Evolutionary conservation across 2,113 vertebrate species (phyloP).

Genomic region (Ammodytes marinus): DNA sequence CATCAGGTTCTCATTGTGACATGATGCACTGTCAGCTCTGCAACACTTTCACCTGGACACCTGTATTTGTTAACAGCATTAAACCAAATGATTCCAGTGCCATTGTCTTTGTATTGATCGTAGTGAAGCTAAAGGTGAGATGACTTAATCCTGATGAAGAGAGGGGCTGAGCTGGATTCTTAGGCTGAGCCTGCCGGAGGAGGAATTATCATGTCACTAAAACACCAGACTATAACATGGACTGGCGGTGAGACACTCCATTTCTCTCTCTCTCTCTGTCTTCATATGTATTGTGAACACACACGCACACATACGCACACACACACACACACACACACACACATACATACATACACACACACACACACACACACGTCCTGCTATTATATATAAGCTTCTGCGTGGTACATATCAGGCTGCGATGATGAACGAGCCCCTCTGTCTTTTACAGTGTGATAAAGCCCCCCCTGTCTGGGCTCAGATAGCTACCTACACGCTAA

Average conservation of each 20-base stretch:
- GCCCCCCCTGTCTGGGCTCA: conserved; percentile 60
- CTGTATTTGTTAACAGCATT: conserved; percentile 25
- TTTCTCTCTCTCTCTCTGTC: background rate
- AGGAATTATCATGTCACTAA: conserved; percentile 79
- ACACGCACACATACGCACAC: conserved; percentile 27
- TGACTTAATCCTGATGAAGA: conserved; percentile 57
- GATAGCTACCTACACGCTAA: conserved; percentile 69
- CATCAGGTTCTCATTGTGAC: conserved; percentile 9
- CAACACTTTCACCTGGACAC: conserved; percentile 13
- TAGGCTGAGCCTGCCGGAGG: conserved; percentile 55
- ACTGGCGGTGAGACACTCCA: conserved; percentile 25
- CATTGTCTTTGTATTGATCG: conserved; percentile 60
- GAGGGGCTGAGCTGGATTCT: conserved; percentile 33
- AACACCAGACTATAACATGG: conserved; percentile 64
- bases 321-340: background rate
- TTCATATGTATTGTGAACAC: background rate
- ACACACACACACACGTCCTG: conserved; percentile 33
- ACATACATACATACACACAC: background rate
- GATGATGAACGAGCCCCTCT: conserved; percentile 65
- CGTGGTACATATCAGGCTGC: conserved; percentile 50
- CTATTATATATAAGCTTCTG: conserved; percentile 41
- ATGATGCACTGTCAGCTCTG: conserved; percentile 3
- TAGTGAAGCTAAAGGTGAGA: conserved; percentile 20
- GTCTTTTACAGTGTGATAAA: conserved; percentile 76
- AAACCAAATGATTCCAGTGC: conserved; percentile 28